Evolutionary conservation across 2,797 vertebrate species (phyloP).

Genomic region (Anas acuta): DNA sequence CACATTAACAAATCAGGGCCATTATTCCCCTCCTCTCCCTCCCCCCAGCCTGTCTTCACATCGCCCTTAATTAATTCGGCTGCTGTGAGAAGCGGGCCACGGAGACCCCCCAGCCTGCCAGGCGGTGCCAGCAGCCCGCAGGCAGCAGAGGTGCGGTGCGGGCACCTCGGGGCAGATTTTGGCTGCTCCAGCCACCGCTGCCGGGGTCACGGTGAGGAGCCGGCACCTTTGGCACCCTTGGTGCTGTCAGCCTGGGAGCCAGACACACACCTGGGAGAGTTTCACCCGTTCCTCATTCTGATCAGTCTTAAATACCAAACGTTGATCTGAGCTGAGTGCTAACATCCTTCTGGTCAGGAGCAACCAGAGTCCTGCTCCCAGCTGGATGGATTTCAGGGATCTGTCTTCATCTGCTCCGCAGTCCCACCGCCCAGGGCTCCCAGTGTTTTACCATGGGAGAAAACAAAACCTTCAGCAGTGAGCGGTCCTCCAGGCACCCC

Average conservation of each 20-base stretch:
- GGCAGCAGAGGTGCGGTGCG: fast-evolving
- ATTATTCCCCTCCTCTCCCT: not conserved
- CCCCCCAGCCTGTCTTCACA: not conserved
- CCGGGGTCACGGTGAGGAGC: not conserved
- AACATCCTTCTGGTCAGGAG: not conserved
- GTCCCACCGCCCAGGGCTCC: not conserved
- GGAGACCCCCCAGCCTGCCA: not conserved
- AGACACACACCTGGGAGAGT: fast-evolving
- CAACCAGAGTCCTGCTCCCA: not conserved
- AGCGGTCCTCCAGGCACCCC: not conserved
- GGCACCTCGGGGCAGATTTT: not conserved
- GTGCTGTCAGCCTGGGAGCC: not conserved
- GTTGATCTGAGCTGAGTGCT: not conserved
- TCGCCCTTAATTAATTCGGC: not conserved
- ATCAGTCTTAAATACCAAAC: not conserved
- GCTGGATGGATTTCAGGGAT: not conserved
- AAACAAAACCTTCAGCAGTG: not conserved
- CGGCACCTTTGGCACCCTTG: not conserved
- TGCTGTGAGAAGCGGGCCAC: not conserved
- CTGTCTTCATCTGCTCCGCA: not conserved
- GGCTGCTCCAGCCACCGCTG: fast-evolving
- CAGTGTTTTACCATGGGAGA: not conserved
- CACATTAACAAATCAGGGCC: not conserved
- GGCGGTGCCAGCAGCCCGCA: fast-evolving
- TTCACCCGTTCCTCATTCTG: not conserved